phyloP scores from a whole-genome alignment of 2,888 invertebrate genomes.

The Thyatira batis region DNA sequence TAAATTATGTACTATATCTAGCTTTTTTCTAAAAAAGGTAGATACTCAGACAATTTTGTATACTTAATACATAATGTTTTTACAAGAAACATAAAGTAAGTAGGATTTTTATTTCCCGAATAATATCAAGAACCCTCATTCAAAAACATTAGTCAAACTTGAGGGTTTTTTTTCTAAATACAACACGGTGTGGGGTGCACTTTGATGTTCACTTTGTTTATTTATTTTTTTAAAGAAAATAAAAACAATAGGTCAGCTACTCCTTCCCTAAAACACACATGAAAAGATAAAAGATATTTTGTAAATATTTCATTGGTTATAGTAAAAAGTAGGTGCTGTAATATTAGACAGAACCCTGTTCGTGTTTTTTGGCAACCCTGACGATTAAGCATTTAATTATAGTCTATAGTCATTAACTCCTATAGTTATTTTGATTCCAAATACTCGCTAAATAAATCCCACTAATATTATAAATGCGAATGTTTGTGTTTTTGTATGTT shows the following conservation, averaged over 20 bases:
- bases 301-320: background rate
- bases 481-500: too few relatives aligned
- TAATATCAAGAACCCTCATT: slow-evolving; percentile 25
- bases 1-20: too few relatives aligned
- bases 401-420: too few relatives aligned
- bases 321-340: background rate
- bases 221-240: slow-evolving; percentile 43
- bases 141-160: background rate
- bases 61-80: too few relatives aligned
- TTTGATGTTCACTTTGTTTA: slow-evolving; percentile 49
- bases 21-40: too few relatives aligned
- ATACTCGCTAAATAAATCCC: too few relatives aligned
- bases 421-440: too few relatives aligned
- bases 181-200: slow-evolving; percentile 54
- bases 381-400: too few relatives aligned
- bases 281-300: slow-evolving; percentile 18
- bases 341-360: background rate
- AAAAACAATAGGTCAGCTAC: slow-evolving; percentile 37
- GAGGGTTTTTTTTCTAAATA: slow-evolving; percentile 21
- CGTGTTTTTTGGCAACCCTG: background rate
- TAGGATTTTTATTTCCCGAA: too few relatives aligned
- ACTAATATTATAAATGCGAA: too few relatives aligned
- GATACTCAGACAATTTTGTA: too few relatives aligned
- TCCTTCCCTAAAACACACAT: slow-evolving; percentile 29
- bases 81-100: too few relatives aligned